Evolutionary conservation across 35 echinoderm and acorn worm species (phyloP).

Genomic region (Ptychodera flava): DNA sequence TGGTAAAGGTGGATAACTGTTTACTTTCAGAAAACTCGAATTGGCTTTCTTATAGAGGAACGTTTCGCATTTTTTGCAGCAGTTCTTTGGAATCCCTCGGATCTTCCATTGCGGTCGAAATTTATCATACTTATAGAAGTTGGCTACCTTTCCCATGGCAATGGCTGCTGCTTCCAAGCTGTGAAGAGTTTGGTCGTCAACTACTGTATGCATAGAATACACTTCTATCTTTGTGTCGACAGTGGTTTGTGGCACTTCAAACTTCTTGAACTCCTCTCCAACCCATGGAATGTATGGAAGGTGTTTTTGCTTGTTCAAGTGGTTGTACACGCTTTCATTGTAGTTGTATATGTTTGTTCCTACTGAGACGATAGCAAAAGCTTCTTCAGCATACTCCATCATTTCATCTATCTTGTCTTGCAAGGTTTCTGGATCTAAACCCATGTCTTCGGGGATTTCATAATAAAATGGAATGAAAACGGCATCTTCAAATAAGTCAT

Average conservation of each 20-base stretch:
- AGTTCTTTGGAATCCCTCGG: not conserved
- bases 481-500: not conserved
- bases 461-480: not conserved
- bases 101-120: not conserved
- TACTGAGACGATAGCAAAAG: not conserved
- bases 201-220: not conserved
- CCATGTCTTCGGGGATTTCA: not conserved
- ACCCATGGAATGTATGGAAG: not conserved
- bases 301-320: not conserved
- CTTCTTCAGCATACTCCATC: not conserved
- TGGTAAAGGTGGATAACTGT: not conserved
- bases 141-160: not conserved
- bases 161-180: not conserved
- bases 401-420: not conserved
- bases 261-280: not conserved
- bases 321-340: not conserved
- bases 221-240: not conserved
- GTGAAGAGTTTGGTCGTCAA: not conserved
- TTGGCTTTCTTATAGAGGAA: not conserved
- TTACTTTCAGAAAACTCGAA: not conserved
- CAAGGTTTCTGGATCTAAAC: not conserved
- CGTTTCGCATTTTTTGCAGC: not conserved
- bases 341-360: not conserved
- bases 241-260: not conserved
- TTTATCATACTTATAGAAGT: not conserved